phyloP scores from a whole-genome alignment of 2,113 vertebrate genomes.

The Labeo catla region DNA sequence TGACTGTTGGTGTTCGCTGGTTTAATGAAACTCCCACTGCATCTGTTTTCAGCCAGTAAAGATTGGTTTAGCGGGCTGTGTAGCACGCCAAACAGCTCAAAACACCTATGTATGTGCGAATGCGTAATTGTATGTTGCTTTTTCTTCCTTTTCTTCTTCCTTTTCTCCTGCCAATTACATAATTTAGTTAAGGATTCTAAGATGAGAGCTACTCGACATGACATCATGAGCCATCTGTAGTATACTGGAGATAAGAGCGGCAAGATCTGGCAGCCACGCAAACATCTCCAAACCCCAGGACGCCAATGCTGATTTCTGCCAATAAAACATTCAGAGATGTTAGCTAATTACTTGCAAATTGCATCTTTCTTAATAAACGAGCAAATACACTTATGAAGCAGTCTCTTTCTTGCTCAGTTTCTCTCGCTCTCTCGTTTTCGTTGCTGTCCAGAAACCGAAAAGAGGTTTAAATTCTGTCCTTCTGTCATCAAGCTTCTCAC shows the following conservation, averaged over 20 bases:
- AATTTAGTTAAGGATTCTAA: conserved; percentile 72
- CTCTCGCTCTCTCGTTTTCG: background rate
- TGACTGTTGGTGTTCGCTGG: background rate
- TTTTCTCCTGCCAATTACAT: conserved; percentile 67
- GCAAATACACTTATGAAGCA: conserved; percentile 13
- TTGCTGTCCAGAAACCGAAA: background rate
- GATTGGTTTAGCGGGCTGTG: conserved; percentile 29
- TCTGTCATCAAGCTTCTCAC: background rate
- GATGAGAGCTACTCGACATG: conserved; percentile 72
- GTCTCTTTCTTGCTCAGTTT: background rate
- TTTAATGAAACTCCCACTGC: conserved; percentile 10
- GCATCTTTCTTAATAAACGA: conserved; percentile 32
- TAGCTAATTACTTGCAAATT: conserved; percentile 43
- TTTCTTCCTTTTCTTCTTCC: conserved; percentile 44
- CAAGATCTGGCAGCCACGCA: conserved; percentile 33
- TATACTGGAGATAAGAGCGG: conserved; percentile 72
- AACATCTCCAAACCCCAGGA: conserved; percentile 29
- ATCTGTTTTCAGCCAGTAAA: background rate
- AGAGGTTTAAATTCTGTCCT: conserved; percentile 5
- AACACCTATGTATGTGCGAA: background rate
- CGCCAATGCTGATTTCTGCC: conserved; percentile 24
- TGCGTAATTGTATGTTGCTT: background rate
- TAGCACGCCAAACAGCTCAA: background rate
- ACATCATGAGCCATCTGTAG: conserved; percentile 74
- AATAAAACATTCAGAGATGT: conserved; percentile 35